A percentile compares a stretch with the other conserved stretches of the same genome.
phyloP scores from a whole-genome alignment of 2,888 invertebrate genomes.

The Tetragonisca angustula region DNA sequence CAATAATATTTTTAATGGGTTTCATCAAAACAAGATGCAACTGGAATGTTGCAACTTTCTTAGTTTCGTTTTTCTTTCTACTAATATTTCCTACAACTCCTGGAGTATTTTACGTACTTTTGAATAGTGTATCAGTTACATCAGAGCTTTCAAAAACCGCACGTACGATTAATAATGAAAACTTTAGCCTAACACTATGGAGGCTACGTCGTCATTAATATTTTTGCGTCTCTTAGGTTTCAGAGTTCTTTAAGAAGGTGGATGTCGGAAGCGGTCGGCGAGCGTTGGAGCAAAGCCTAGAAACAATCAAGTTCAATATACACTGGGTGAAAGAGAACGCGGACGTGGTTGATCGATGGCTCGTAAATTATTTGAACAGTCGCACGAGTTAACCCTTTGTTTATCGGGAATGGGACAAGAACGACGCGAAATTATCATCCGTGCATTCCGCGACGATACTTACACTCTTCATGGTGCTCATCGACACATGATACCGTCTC shows the following conservation, averaged over 20 bases:
- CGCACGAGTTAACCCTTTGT: constrained; percentile 65
- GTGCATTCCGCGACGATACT: constrained; percentile 45
- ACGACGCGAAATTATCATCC: constrained; percentile 45
- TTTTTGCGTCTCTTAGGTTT: constrained; percentile 84
- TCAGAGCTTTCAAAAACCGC: background rate
- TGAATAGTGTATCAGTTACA: background rate
- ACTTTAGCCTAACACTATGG: background rate
- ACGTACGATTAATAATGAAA: background rate
- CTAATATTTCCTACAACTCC: too few relatives aligned
- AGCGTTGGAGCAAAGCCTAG: constrained; percentile 90
- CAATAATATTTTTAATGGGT: too few relatives aligned
- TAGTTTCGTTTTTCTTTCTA: too few relatives aligned
- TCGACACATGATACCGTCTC: constrained; percentile 45
- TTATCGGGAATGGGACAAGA: constrained; percentile 57
- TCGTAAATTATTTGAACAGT: constrained; percentile 81
- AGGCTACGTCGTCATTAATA: background rate
- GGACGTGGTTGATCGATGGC: constrained; percentile 85
- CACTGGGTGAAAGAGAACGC: constrained; percentile 90
- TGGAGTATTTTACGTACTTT: background rate
- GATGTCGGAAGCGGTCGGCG: constrained; percentile 86
- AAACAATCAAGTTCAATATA: constrained; percentile 92
- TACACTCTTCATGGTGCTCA: constrained; percentile 52
- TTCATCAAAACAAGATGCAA: too few relatives aligned
- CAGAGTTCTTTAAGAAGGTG: constrained; percentile 86
- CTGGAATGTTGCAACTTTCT: too few relatives aligned